Percentiles rank a stretch among this genome's conserved stretches.
Conservation (phyloP, 2,113 vertebrate genomes). For the Mustela lutreola region DNA sequence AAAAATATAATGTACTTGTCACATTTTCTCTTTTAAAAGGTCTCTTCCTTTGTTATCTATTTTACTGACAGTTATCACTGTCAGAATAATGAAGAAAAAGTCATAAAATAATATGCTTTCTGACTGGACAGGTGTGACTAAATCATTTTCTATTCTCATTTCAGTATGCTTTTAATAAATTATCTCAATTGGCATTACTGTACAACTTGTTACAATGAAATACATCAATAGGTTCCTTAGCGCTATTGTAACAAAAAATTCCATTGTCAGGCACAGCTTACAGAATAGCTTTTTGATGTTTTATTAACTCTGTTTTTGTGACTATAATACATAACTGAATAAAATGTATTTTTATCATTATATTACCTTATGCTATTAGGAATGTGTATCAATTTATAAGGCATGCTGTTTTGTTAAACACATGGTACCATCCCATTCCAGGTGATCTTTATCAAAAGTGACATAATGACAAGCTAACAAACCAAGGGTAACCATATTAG, state of each 20-base stretch:
- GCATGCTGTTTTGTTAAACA: background rate
- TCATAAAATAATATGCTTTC: background rate
- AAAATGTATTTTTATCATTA: background rate
- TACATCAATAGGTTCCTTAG: background rate
- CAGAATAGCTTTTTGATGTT: slow-evolving; percentile 31
- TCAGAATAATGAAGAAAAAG: slow-evolving; percentile 29
- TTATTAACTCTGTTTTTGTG: slow-evolving; percentile 62
- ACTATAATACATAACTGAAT: background rate
- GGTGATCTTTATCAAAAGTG: background rate
- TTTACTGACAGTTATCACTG: background rate
- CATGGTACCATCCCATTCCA: background rate
- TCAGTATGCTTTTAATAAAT: background rate
- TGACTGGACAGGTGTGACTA: background rate
- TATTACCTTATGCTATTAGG: background rate
- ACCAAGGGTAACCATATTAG: background rate
- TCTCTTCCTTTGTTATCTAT: background rate
- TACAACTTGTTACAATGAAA: slow-evolving; percentile 47
- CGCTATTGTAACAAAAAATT: background rate
- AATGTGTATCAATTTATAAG: background rate
- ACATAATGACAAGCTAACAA: background rate
- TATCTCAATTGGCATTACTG: background rate
- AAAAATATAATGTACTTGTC: background rate
- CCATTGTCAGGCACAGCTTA: background rate
- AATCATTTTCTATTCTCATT: slow-evolving; percentile 33
- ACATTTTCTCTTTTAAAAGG: background rate